phyloP scores from a whole-genome alignment of 1,140 invertebrate species.

The Orchestia grillus region DNA sequence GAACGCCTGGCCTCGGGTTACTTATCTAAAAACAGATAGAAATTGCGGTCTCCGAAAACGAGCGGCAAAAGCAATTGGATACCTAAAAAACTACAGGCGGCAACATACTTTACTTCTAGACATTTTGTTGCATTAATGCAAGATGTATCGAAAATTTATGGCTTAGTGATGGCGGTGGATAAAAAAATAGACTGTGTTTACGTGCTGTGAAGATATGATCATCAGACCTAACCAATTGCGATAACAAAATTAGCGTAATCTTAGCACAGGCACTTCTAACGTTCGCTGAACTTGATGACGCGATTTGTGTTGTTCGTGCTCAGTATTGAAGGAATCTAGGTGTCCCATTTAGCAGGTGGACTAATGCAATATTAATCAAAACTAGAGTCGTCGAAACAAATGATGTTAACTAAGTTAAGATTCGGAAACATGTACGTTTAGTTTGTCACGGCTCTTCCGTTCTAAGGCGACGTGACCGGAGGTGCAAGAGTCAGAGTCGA shows the following conservation, averaged over 20 bases:
- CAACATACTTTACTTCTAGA: not conserved
- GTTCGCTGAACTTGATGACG: too few relatives aligned
- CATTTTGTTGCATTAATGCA: not conserved
- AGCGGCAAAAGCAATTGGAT: not conserved
- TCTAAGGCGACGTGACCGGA: not conserved
- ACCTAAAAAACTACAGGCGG: not conserved
- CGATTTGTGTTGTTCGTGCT: not conserved
- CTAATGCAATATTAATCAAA: not conserved
- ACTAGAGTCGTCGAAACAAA: not conserved
- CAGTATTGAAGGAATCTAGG: not conserved
- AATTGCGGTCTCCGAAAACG: not conserved
- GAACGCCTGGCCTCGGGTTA: not conserved
- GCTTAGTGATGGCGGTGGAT: not conserved
- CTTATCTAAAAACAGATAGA: not conserved
- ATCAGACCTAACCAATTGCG: too few relatives aligned
- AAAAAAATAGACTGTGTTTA: not conserved
- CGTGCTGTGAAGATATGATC: too few relatives aligned
- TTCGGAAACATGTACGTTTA: not conserved
- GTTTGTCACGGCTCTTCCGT: not conserved
- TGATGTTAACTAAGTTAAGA: not conserved
- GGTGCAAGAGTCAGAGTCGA: not conserved
- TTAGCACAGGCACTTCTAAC: too few relatives aligned
- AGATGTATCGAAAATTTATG: too few relatives aligned
- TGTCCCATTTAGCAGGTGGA: not conserved
- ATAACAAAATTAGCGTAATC: too few relatives aligned